Conservation (phyloP, 2,797 vertebrate genomes). For the Nannoperca australis region DNA sequence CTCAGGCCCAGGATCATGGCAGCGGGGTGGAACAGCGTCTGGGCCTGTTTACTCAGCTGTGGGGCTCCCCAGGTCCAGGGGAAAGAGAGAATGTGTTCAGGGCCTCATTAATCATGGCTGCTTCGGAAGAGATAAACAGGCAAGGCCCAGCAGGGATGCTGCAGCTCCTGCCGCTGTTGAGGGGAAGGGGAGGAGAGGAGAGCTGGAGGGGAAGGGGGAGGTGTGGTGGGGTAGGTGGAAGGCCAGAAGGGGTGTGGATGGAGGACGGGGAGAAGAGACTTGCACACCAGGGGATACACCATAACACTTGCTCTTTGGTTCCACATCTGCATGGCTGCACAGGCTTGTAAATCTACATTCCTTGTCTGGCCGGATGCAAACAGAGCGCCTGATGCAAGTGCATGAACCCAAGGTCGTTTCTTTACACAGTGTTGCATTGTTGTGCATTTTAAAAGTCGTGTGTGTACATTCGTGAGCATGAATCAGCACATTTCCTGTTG, state of each 20-base stretch:
- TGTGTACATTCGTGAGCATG: not conserved
- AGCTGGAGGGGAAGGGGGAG: constrained; percentile 61
- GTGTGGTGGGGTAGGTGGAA: constrained; percentile 53
- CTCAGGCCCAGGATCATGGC: constrained; percentile 65
- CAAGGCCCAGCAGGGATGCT: constrained; percentile 86
- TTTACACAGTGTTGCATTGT: constrained; percentile 12
- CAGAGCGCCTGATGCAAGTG: constrained; percentile 51
- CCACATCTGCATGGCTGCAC: constrained; percentile 81
- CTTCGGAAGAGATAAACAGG: constrained; percentile 91
- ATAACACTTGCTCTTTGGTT: constrained; percentile 84
- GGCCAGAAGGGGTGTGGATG: constrained; percentile 53
- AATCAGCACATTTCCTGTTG: constrained; percentile 3
- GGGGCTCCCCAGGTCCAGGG: constrained; percentile 82
- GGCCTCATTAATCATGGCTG: constrained; percentile 92
- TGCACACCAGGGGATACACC: constrained; percentile 78
- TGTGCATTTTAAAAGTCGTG: constrained; percentile 15
- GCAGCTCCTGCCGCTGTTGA: constrained; percentile 67
- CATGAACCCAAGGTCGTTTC: constrained; percentile 44
- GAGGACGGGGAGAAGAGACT: constrained; percentile 46
- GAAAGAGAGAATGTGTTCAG: constrained; percentile 89
- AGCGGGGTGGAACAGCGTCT: constrained; percentile 73
- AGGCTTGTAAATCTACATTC: constrained; percentile 84
- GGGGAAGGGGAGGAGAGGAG: constrained; percentile 64
- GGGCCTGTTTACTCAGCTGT: constrained; percentile 94
- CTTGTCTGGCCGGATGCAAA: constrained; percentile 72